These are phyloP conservation scores for Amphiprion percula DNA, from an alignment of 2,113 vertebrate species.

Conservation along the genomic window DNA sequence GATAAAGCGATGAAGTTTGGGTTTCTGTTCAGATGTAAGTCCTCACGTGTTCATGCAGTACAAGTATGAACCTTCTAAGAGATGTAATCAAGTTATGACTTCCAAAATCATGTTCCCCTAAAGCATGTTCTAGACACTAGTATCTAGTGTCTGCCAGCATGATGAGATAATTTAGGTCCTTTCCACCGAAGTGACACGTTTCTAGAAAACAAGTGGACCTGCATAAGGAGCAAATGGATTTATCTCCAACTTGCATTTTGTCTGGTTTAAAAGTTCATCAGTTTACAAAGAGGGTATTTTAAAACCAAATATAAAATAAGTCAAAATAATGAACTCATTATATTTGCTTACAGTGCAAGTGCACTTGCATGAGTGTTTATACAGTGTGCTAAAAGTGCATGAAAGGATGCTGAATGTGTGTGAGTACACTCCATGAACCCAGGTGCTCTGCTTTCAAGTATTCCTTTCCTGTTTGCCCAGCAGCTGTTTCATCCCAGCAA, in stretches of 20 bases:
- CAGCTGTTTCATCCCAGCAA: constrained; percentile 64
- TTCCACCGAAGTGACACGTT: constrained; percentile 25
- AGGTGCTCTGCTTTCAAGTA: constrained; percentile 72
- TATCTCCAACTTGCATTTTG: constrained; percentile 2
- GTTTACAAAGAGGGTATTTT: neutral
- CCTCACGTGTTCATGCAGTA: constrained; percentile 1
- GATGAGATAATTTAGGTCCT: constrained; percentile 33
- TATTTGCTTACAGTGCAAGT: neutral
- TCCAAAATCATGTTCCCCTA: constrained; percentile 39
- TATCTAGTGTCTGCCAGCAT: constrained; percentile 22
- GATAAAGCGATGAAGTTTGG: neutral
- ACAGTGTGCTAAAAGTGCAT: constrained; percentile 43
- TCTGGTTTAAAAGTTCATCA: neutral
- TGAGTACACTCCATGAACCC: constrained; percentile 49
- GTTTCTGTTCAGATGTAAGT: constrained; percentile 6
- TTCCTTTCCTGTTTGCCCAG: constrained; percentile 70
- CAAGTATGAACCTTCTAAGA: constrained; percentile 6
- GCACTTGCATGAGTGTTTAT: constrained; percentile 9
- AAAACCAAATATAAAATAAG: neutral
- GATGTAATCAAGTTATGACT: constrained; percentile 50
- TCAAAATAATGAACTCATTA: neutral
- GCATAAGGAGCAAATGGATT: neutral
- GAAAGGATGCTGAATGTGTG: constrained; percentile 53
- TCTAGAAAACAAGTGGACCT: constrained; percentile 12
- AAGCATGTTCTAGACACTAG: constrained; percentile 19